Conservation (phyloP, 64 coral and sea anemone species). For the Actinia tenebrosa region DNA sequence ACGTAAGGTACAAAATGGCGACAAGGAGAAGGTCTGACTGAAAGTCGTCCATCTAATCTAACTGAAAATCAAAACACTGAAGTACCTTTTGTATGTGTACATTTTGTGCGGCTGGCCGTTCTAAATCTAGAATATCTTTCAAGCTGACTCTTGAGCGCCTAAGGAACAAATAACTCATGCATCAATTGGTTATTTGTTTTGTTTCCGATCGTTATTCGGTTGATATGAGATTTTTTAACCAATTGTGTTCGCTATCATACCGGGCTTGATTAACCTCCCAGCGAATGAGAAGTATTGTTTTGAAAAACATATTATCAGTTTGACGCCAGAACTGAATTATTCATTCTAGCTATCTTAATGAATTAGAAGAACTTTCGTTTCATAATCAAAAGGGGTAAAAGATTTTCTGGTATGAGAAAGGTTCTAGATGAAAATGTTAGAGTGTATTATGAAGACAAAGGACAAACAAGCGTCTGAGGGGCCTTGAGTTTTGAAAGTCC, state of each 20-base stretch:
- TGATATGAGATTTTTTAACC: not conserved
- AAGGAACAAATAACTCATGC: not conserved
- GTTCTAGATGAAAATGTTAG: not conserved
- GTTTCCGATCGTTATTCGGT: not conserved
- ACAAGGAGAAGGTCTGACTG: not conserved
- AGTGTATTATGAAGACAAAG: not conserved
- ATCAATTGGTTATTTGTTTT: not conserved
- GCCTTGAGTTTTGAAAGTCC: not conserved
- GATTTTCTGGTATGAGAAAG: not conserved
- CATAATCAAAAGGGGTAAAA: not conserved
- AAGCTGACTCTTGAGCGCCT: not conserved
- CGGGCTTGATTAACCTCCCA: not conserved
- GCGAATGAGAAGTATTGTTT: not conserved
- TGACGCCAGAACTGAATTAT: not conserved
- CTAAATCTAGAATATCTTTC: not conserved
- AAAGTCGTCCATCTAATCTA: constrained; percentile 11
- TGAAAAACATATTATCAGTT: not conserved
- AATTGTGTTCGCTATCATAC: not conserved
- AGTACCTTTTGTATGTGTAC: not conserved
- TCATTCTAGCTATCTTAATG: not conserved
- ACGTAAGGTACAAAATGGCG: constrained; percentile 9
- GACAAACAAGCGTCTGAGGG: not conserved
- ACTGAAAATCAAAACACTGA: not conserved
- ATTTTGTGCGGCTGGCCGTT: not conserved
- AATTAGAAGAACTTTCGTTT: not conserved